Base-by-base conservation (phyloP, 2,113 vertebrate genomes). In the Buteo buteo region DNA sequence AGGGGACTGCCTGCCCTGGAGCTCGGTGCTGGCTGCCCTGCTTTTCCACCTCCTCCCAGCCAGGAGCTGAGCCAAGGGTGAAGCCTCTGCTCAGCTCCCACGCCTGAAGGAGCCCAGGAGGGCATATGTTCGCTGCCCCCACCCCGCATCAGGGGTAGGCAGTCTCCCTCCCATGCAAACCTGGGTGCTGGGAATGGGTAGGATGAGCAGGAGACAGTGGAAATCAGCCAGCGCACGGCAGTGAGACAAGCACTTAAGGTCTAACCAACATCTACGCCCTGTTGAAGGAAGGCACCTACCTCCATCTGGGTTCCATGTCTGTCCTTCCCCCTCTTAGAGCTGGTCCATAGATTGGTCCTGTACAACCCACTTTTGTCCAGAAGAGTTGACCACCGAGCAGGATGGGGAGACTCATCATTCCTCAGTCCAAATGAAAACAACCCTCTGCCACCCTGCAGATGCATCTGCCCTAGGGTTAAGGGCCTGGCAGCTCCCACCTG, bases 81-180 rank as follows among this genome's bases (percentile, higher is more conserved):
- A 83, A 47, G 77, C 11, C n/a, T 36, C 21, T 0, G 0, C 40
- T 40, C 74, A 19, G 7, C 45, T 69, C 45, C 40, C 16, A 6
- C 1, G 5, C 13, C 47, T 45, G 32, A 45, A 31, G 7, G 22
- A 67, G 45, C 38, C 22, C 1, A 2, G 25, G 36, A 40, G 64
- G 16, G 18, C 18, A 31, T 4, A 25, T 0, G 0, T 1, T 1
- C 1, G 0, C 38, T 55, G 18, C 11, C 31, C 18, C 24, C 8
- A 3, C 11, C 7, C 58, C 1, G 0, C 34, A 14, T 19, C 22
- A 6, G 6, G 21, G 36, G 31, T 45, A 34, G 50, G 24, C 47
- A 54, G 18, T 8, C 38, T 82, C 22, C 34, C 10, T 83, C 5
- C 72, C 18, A 7, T 21, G 58, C 18, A 66, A 52, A 70, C 10